phyloP scores from a whole-genome alignment of 2,888 invertebrate species.

The Erynnis tages region DNA sequence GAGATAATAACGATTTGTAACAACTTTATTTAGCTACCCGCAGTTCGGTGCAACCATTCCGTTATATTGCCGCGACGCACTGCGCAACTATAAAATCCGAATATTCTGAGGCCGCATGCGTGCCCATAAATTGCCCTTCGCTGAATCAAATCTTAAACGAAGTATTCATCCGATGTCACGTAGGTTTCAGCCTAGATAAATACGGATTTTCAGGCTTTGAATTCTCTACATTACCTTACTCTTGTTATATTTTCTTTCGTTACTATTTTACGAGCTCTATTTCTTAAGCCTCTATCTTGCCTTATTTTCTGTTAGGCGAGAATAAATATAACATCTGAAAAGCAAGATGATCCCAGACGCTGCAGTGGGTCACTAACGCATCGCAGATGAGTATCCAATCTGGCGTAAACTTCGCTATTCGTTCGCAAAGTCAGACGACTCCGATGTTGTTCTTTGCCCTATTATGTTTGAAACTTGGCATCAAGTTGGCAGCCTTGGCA shows the following conservation, averaged over 20 bases:
- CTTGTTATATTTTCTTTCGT: too few species aligned
- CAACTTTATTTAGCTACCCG: constrained; percentile 8
- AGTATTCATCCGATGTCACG: constrained; percentile 28
- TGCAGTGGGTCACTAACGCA: too few species aligned
- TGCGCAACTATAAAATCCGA: constrained; percentile 35
- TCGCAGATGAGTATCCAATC: too few species aligned
- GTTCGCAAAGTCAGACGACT: neutral
- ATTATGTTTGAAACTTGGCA: constrained; percentile 26
- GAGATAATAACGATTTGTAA: too few species aligned
- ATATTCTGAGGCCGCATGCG: constrained; percentile 31
- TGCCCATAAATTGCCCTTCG: constrained; percentile 31
- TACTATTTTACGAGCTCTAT: too few species aligned
- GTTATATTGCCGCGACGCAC: constrained; percentile 34
- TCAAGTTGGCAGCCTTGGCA: constrained; percentile 13
- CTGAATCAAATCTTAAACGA: constrained; percentile 32
- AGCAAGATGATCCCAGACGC: too few species aligned
- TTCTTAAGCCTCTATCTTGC: too few species aligned
- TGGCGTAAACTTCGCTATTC: neutral
- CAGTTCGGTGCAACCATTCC: constrained; percentile 14
- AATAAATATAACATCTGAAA: too few species aligned
- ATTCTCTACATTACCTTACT: too few species aligned
- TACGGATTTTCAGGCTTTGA: too few species aligned
- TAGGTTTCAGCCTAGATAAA: too few species aligned
- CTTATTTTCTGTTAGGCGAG: too few species aligned
- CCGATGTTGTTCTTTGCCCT: constrained; percentile 14